A percentile compares a stretch with the other conserved stretches of the same genome.
phyloP scores from a whole-genome alignment of 2,113 vertebrate genomes.

The Emydocephalus ijimae region DNA sequence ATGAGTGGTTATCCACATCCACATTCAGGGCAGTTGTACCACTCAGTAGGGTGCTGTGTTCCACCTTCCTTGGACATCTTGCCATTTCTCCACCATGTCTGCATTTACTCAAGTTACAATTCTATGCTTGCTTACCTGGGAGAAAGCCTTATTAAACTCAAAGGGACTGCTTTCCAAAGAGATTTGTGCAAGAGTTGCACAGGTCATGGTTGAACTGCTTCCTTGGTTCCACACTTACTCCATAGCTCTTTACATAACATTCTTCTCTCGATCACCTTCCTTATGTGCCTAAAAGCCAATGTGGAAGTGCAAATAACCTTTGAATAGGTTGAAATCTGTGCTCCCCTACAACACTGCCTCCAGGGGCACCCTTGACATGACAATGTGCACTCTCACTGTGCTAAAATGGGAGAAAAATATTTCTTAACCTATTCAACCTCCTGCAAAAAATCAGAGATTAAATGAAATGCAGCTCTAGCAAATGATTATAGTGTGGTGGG shows the following conservation, averaged over 20 bases:
- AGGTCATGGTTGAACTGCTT: not conserved
- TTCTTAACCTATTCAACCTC: not conserved
- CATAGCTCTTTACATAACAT: not conserved
- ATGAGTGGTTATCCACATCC: slow-evolving; percentile 71
- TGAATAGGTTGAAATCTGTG: not conserved
- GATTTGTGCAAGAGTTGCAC: not conserved
- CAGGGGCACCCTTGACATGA: not conserved
- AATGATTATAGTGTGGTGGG: not conserved
- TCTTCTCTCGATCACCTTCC: slow-evolving; percentile 2
- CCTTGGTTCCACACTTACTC: not conserved
- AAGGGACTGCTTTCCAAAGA: not conserved
- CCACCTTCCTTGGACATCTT: slow-evolving; percentile 5
- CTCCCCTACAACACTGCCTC: not conserved
- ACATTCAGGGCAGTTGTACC: slow-evolving; percentile 62
- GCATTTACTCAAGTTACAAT: not conserved
- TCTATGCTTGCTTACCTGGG: not conserved
- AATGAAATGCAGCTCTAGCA: not conserved
- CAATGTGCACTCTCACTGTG: no score
- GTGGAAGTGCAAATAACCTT: not conserved
- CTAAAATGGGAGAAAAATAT: not conserved
- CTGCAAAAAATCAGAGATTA: not conserved
- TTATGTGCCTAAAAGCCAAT: not conserved
- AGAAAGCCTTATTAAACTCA: not conserved
- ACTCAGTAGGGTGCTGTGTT: slow-evolving; percentile 55
- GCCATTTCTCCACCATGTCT: not conserved